Evolutionary conservation across 2,113 vertebrate genomes (phyloP).

Genomic region (Eublepharis macularius): DNA sequence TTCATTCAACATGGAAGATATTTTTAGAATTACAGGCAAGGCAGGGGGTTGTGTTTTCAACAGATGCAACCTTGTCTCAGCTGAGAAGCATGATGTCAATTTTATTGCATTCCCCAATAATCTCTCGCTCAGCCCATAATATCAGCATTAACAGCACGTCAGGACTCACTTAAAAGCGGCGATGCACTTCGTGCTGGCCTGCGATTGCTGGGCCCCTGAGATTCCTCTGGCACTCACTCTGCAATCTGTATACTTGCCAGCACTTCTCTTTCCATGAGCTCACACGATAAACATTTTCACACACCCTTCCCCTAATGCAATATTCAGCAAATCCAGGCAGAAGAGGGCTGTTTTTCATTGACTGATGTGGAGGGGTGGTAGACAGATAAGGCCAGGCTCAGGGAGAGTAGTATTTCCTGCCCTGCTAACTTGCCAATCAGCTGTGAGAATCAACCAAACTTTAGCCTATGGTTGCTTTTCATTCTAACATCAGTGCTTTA

Average conservation of each 20-base stretch:
- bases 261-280: constrained; percentile 19
- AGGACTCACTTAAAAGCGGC: not conserved
- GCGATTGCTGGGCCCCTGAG: not conserved
- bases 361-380: not conserved
- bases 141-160: not conserved
- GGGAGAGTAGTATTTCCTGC: not conserved
- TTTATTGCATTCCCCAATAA: constrained; percentile 22
- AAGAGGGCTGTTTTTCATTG: constrained; percentile 13
- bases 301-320: not conserved
- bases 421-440: not conserved
- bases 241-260: not conserved
- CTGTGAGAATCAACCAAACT: not conserved
- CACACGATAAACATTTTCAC: constrained; percentile 17
- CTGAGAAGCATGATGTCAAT: constrained; percentile 3
- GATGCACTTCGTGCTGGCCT: not conserved
- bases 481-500: not conserved
- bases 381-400: not conserved
- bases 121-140: not conserved
- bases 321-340: not conserved
- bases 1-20: constrained; percentile 6
- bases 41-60: not conserved
- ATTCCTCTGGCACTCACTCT: constrained; percentile 16
- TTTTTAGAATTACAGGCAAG: constrained; percentile 20
- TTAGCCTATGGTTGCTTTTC: not conserved
- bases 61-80: not conserved